Evolutionary conservation across 2,113 vertebrate species (phyloP), one percentile per base, ranked within the genome.

Genomic region (Oreochromis aureus): DNA sequence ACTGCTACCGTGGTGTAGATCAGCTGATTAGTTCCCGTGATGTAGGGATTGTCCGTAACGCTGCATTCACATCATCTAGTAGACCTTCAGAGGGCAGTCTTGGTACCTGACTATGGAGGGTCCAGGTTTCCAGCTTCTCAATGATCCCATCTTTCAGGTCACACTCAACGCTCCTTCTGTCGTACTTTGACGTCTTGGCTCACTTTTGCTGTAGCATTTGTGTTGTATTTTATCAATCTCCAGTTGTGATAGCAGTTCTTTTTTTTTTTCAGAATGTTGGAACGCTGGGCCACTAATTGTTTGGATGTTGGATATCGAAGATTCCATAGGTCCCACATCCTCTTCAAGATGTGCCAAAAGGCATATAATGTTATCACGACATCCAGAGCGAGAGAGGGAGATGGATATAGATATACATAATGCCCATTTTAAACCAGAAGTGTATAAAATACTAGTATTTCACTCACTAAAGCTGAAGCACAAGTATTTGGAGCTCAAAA

Each of bases 331-430:
- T 39, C 10, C 18, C 61, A 39, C 61, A n/a, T 66, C 61, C 61
- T 66, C 61, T 66, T 2, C 18, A 66, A 1, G 32, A n/a, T 39
- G 32, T 1, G 36, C 18, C 61, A n/a, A 66, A 66, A 66, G 61
- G 34, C 0, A 2, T 13, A 66, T 39, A 66, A 39, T 66, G 34
- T 69, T 69, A 69, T 19, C 34, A 66, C 4, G 0, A 22, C 12
- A 66, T 39, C 61, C 10, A n/a, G 34, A 59, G 2, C 1, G 15
- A 6, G 3, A 59, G 1, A n/a, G 10, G 16, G 59, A 59, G 6
- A 6, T 55, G 0, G 53, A 0, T 2, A 34, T 61, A 4, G 6
- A 66, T 66, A 66, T 66, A 5, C 59, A 63, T 63, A 36, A 36
- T 36, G 32, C 32, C 18, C 66, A 7, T 73, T 73, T 30, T 48